Conservation (phyloP, 2,113 vertebrate species). For the Centropristis striata region DNA sequence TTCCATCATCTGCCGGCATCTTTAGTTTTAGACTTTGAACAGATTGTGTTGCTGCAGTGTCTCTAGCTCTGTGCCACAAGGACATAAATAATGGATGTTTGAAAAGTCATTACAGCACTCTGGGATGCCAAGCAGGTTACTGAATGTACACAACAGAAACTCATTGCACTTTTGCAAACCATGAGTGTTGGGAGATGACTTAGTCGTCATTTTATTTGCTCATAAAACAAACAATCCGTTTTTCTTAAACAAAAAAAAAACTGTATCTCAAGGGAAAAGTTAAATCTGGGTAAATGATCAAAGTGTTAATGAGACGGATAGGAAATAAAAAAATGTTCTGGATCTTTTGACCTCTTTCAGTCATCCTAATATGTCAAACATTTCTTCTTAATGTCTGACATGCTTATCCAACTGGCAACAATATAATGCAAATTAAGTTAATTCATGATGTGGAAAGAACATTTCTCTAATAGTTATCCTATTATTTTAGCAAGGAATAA, state of each 20-base stretch:
- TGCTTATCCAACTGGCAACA: neutral
- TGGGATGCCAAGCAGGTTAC: conserved; percentile 30
- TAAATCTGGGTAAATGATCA: neutral
- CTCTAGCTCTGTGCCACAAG: conserved; percentile 29
- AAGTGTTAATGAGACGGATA: neutral
- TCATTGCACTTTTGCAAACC: neutral
- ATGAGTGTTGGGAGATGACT: neutral
- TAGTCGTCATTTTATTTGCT: neutral
- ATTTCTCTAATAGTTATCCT: neutral
- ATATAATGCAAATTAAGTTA: neutral
- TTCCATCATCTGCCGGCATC: neutral
- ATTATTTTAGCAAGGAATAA: neutral
- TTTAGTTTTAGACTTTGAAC: conserved; percentile 30
- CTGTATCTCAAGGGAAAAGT: neutral
- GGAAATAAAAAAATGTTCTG: neutral
- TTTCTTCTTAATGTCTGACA: neutral
- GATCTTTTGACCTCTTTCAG: neutral
- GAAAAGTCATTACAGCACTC: conserved; percentile 44
- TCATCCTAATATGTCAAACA: neutral
- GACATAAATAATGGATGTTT: conserved; percentile 56
- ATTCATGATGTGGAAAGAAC: neutral
- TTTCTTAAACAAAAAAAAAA: neutral
- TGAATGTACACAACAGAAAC: conserved; percentile 21
- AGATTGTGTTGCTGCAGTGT: conserved; percentile 41
- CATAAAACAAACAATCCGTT: neutral